phyloP scores from a whole-genome alignment of 2,113 vertebrate genomes.

The Clarias batrachus region DNA sequence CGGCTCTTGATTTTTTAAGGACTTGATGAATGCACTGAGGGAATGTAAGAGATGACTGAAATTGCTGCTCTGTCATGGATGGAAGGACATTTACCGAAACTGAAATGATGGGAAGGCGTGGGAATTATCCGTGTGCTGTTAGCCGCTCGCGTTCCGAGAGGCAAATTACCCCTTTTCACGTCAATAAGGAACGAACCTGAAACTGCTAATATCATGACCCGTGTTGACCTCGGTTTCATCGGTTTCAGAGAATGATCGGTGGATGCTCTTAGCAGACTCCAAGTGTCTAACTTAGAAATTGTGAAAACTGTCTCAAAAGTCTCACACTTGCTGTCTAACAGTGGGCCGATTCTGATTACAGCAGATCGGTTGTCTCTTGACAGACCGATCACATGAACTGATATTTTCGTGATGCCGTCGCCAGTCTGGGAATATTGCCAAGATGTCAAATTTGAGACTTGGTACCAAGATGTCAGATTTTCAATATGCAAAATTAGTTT shows the following conservation, averaged over 20 bases:
- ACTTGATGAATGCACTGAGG: slow-evolving; percentile 39
- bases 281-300: not conserved
- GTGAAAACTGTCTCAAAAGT: not conserved
- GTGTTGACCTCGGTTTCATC: not conserved
- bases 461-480: no score
- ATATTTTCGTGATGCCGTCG: no score
- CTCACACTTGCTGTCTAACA: not conserved
- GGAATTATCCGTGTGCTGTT: slow-evolving; percentile 1
- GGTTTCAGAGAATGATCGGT: not conserved
- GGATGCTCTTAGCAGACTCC: not conserved
- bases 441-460: no score
- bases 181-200: slow-evolving; percentile 1
- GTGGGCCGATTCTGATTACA: no score
- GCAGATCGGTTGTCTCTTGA: no score
- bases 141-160: not conserved
- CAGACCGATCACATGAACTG: no score
- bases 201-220: not conserved
- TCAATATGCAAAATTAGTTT: no score
- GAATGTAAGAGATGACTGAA: slow-evolving; percentile 6
- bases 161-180: slow-evolving; percentile 22
- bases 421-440: no score
- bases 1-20: slow-evolving; percentile 38
- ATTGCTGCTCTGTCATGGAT: not conserved
- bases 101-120: slow-evolving; percentile 11
- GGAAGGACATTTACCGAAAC: slow-evolving; percentile 26